These are phyloP conservation scores for Anoplolepis gracilipes DNA, from an alignment of 1,140 invertebrate species.

Conservation along the genomic window DNA sequence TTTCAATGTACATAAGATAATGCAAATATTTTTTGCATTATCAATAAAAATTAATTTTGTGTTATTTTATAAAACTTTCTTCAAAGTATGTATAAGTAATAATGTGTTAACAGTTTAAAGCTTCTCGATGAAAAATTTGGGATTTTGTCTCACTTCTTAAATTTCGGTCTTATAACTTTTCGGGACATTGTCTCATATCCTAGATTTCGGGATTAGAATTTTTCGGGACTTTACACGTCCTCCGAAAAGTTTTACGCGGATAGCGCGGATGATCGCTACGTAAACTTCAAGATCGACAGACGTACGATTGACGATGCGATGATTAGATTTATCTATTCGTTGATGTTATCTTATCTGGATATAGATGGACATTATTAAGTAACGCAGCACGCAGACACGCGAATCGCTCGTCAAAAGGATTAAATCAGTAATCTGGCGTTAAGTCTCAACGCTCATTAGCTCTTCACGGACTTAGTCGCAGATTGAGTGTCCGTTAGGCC, in stretches of 20 bases:
- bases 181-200: too few relatives aligned
- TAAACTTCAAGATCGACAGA: slow-evolving; percentile 8
- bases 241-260: not conserved
- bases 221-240: too few relatives aligned
- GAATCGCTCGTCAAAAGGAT: slow-evolving; percentile 73
- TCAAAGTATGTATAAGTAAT: too few relatives aligned
- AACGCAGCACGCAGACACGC: slow-evolving; percentile 65
- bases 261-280: not conserved
- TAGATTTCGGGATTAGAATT: too few relatives aligned
- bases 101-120: too few relatives aligned
- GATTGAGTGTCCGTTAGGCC: slow-evolving; percentile 65
- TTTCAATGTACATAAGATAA: too few relatives aligned
- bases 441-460: slow-evolving; percentile 71
- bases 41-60: too few relatives aligned
- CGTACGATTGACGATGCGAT: not conserved
- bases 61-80: too few relatives aligned
- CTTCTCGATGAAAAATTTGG: too few relatives aligned
- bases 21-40: too few relatives aligned
- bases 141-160: too few relatives aligned
- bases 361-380: slow-evolving; percentile 47
- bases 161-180: too few relatives aligned
- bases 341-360: slow-evolving; percentile 35
- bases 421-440: slow-evolving; percentile 74
- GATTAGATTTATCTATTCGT: not conserved
- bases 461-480: slow-evolving; percentile 52